These are phyloP conservation scores for Anarsia innoxiella DNA, from an alignment of 2,888 invertebrate species.

Conservation along the genomic window DNA sequence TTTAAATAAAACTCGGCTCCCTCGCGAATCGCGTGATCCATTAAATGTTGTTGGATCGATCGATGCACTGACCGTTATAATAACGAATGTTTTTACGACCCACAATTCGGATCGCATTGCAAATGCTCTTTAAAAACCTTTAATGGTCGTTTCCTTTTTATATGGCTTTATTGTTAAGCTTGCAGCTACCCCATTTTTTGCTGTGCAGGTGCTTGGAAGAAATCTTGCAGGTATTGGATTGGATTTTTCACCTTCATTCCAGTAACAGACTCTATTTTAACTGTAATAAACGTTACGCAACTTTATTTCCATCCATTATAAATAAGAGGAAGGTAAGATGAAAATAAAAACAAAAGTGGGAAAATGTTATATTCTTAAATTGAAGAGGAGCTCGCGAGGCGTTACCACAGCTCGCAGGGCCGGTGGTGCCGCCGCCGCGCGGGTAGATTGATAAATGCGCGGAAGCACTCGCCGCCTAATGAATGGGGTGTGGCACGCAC, in stretches of 20 bases:
- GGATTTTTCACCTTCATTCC: too few species aligned
- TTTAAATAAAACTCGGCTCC: slow-evolving; percentile 14
- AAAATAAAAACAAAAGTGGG: slow-evolving; percentile 4
- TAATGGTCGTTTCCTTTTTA: slow-evolving; percentile 8
- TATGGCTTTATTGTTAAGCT: too few species aligned
- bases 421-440: slow-evolving; percentile 29
- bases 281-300: too few species aligned
- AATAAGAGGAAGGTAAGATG: too few species aligned
- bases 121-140: slow-evolving; percentile 15
- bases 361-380: slow-evolving; percentile 12
- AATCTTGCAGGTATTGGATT: too few species aligned
- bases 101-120: slow-evolving; percentile 14
- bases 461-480: slow-evolving; percentile 71
- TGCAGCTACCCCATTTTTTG: too few species aligned
- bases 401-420: slow-evolving; percentile 30
- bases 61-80: slow-evolving; percentile 18
- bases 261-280: too few species aligned
- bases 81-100: slow-evolving; percentile 16
- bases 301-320: too few species aligned
- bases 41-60: slow-evolving; percentile 15
- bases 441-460: slow-evolving; percentile 71
- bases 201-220: too few species aligned
- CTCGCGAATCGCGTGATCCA: slow-evolving; percentile 15
- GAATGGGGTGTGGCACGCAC: slow-evolving; percentile 72
- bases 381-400: slow-evolving; percentile 27